Evolutionary conservation across 1,140 invertebrate genomes (phyloP).

Genomic region (Neodiprion fabricii): DNA sequence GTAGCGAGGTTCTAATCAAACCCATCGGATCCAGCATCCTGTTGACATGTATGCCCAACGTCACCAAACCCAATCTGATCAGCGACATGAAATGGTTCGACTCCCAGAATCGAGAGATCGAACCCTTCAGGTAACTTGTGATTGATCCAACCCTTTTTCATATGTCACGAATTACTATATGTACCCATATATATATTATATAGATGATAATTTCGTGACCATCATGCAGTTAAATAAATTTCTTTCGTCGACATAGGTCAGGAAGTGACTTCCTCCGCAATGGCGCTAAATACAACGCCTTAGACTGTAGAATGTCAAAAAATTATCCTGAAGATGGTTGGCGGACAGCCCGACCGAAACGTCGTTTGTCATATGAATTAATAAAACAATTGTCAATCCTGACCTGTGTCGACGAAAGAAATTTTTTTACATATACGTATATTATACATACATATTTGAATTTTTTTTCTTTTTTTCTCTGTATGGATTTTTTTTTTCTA

Average conservation of each 20-base stretch:
- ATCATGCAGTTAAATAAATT: not conserved
- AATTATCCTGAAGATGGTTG: too few relatives aligned
- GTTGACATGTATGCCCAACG: slow-evolving; percentile 73
- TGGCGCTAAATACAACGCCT: too few relatives aligned
- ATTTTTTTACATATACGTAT: not conserved
- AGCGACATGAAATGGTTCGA: slow-evolving; percentile 77
- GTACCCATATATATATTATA: slow-evolving; percentile 6
- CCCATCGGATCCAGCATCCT: slow-evolving; percentile 73
- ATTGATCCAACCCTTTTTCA: not conserved
- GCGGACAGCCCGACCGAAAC: too few relatives aligned
- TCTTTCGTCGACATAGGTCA: too few relatives aligned
- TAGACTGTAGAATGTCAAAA: too few relatives aligned
- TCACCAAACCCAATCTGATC: slow-evolving; percentile 67
- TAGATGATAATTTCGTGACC: not conserved
- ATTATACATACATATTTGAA: not conserved
- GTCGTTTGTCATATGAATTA: too few relatives aligned
- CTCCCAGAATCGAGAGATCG: slow-evolving; percentile 69
- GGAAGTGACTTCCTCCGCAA: too few relatives aligned
- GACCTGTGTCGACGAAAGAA: too few relatives aligned
- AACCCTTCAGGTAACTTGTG: slow-evolving; percentile 66
- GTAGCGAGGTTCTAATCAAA: slow-evolving; percentile 68
- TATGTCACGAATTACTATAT: slow-evolving; percentile 25
- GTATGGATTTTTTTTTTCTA: not conserved
- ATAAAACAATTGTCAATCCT: too few relatives aligned
- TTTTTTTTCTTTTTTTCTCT: not conserved